Percentiles rank a stretch among this genome's conserved stretches.
phyloP scores from a whole-genome alignment of 2,113 vertebrate genomes.

The Amphiprion ocellaris region DNA sequence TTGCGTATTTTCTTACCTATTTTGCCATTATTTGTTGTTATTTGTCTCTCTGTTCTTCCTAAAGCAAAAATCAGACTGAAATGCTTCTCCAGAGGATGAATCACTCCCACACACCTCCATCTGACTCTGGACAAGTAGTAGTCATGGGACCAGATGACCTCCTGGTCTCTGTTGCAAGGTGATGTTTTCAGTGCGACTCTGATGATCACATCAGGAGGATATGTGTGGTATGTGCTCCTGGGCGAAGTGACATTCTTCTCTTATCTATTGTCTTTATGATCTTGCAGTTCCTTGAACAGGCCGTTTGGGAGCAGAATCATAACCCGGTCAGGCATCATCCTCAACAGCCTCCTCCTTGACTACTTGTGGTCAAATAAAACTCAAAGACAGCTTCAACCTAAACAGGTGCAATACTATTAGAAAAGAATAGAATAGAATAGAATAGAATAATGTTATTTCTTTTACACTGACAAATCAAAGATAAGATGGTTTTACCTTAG shows the following conservation, averaged over 20 bases:
- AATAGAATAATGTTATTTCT: too few relatives aligned
- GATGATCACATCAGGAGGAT: slow-evolving; percentile 2
- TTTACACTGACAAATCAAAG: too few relatives aligned
- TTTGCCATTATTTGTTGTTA: background rate
- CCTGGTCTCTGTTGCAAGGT: slow-evolving; percentile 89
- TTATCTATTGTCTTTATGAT: slow-evolving; percentile 27
- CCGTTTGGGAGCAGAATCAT: slow-evolving; percentile 91
- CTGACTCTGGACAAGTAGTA: slow-evolving; percentile 84
- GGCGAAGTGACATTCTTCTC: slow-evolving; percentile 11
- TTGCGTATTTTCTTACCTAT: too few relatives aligned
- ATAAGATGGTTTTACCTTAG: too few relatives aligned
- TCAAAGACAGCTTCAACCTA: slow-evolving; percentile 60
- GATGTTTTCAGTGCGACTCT: background rate
- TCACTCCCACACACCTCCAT: slow-evolving; percentile 76
- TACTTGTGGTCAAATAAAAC: slow-evolving; percentile 88
- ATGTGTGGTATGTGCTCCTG: slow-evolving; percentile 35
- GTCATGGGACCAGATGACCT: slow-evolving; percentile 91
- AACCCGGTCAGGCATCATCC: slow-evolving; percentile 88
- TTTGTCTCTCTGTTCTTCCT: background rate
- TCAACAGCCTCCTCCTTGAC: slow-evolving; percentile 91
- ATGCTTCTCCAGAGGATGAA: slow-evolving; percentile 83
- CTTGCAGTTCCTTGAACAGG: slow-evolving; percentile 87
- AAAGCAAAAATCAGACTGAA: slow-evolving; percentile 83
- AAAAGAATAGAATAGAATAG: too few relatives aligned
- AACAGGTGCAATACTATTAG: slow-evolving; percentile 74